Evolutionary conservation across 2,113 vertebrate species (phyloP), one percentile per base, ranked within the genome.

Genomic region (Martes martes): DNA sequence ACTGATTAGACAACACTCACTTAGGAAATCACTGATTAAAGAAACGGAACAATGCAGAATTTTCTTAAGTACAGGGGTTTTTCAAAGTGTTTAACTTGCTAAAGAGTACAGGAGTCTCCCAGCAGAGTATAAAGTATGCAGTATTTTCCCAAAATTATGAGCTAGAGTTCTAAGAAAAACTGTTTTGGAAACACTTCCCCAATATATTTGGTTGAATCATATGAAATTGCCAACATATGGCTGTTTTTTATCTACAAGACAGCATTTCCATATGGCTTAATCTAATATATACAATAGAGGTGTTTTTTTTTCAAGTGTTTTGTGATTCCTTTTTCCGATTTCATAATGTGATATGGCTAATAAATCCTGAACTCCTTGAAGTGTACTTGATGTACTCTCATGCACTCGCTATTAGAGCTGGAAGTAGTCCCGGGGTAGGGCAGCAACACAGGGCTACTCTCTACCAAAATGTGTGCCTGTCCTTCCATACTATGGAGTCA

Each of bases 21-120:
- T 71, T 84, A 92, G 88, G 80, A 97, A 97, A 86, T 76, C 50
- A 45, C 88, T 95, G 88, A 94, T 97, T 96, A 97, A 94, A 97
- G 84, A 85, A 92, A 95, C 15, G 59, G 85, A 94, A 95, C 79
- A 94, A 84, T n/a, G 71, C 6, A 59, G n/a, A 47, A 90, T 96
- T 94, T 90, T 93, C 93, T 95, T 65, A 73, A 79, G 83, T 47
- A 84, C 6, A 31, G 85, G 69, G 87, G 42, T 92, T 96, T 87
- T 87, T 96, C 78, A 83, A 39, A 67, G 31, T 6, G 71, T 85
- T 59, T 50, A 90, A 95, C 26, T 78, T 63, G 15, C 79, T 89
- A 84, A 84, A 93, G 78, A 45, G 2, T 74, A 92, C 92, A 76
- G 90, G 47, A 81, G 19, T 65, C 36, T 86, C 73, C 83, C 92